A percentile compares a stretch with the other conserved stretches of the same genome.
Conservation (phyloP, 2,113 vertebrate genomes). For the Brachyistius frenatus region DNA sequence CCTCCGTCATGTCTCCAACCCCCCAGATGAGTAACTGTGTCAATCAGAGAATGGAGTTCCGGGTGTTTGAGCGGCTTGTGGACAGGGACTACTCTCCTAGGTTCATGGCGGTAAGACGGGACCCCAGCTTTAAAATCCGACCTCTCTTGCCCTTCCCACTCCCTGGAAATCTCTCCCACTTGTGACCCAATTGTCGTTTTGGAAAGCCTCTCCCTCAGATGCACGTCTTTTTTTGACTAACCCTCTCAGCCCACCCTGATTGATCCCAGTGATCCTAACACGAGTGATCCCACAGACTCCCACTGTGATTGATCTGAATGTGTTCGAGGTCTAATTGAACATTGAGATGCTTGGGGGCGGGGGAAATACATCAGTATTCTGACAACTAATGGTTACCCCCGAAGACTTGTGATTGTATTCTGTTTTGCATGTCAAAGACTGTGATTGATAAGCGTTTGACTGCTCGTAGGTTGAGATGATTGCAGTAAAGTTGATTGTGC, state of each 20-base stretch:
- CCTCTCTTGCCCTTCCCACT: slow-evolving; percentile 54
- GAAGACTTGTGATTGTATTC: slow-evolving; percentile 53
- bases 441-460: slow-evolving; percentile 60
- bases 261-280: slow-evolving; percentile 68
- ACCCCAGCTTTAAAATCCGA: slow-evolving; percentile 57
- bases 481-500: slow-evolving; percentile 60
- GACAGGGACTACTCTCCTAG: slow-evolving; percentile 86
- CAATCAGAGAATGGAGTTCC: slow-evolving; percentile 89
- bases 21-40: slow-evolving; percentile 90
- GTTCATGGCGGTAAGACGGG: slow-evolving; percentile 87
- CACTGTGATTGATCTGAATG: slow-evolving; percentile 54
- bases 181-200: slow-evolving; percentile 62
- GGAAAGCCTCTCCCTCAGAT: slow-evolving; percentile 45
- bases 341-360: slow-evolving; percentile 16
- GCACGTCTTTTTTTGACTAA: slow-evolving; percentile 72
- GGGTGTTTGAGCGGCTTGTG: slow-evolving; percentile 86
- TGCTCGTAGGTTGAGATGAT: slow-evolving; percentile 55
- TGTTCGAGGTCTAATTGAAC: slow-evolving; percentile 43
- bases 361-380: slow-evolving; percentile 14
- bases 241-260: slow-evolving; percentile 52
- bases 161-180: slow-evolving; percentile 54
- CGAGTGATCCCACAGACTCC: slow-evolving; percentile 36
- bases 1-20: slow-evolving; percentile 76
- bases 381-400: slow-evolving; percentile 51
- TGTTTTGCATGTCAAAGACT: slow-evolving; percentile 67